phyloP scores from a whole-genome alignment of 2,888 invertebrate species.

The Drosophila parthenogenetica region DNA sequence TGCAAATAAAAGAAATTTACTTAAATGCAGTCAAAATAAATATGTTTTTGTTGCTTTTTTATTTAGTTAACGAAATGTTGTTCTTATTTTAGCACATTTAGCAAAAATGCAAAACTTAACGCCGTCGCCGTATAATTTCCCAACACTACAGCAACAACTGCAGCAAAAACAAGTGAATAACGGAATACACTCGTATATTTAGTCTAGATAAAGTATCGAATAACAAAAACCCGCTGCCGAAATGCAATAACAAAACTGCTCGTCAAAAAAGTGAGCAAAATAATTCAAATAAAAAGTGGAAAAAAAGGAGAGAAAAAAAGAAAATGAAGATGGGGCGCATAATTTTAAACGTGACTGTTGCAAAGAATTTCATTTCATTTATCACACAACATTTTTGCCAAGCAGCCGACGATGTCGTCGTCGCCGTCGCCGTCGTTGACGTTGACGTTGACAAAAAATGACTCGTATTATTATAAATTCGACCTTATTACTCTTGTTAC shows the following conservation, averaged over 20 bases:
- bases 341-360: constrained; percentile 78
- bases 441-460: constrained; percentile 74
- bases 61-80: constrained; percentile 9
- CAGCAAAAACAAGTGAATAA: constrained; percentile 28
- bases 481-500: constrained; percentile 80
- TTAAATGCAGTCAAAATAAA: constrained; percentile 4
- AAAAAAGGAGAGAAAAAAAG: constrained; percentile 21
- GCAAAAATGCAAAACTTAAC: constrained; percentile 65
- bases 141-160: constrained; percentile 36
- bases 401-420: constrained; percentile 55
- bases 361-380: constrained; percentile 78
- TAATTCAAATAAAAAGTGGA: constrained; percentile 24
- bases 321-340: constrained; percentile 56
- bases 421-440: neutral
- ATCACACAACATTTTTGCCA: constrained; percentile 64
- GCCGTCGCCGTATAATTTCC: constrained; percentile 64
- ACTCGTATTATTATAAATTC: constrained; percentile 74
- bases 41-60: constrained; percentile 1
- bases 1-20: constrained; percentile 15
- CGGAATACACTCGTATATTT: constrained; percentile 21
- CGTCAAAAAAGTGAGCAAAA: constrained; percentile 35
- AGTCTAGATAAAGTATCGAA: constrained; percentile 45
- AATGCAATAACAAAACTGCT: constrained; percentile 35
- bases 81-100: constrained; percentile 53
- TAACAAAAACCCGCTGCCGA: constrained; percentile 27